These are phyloP conservation scores for Eublepharis macularius DNA, from an alignment of 2,113 vertebrate species.

Conservation along the genomic window DNA sequence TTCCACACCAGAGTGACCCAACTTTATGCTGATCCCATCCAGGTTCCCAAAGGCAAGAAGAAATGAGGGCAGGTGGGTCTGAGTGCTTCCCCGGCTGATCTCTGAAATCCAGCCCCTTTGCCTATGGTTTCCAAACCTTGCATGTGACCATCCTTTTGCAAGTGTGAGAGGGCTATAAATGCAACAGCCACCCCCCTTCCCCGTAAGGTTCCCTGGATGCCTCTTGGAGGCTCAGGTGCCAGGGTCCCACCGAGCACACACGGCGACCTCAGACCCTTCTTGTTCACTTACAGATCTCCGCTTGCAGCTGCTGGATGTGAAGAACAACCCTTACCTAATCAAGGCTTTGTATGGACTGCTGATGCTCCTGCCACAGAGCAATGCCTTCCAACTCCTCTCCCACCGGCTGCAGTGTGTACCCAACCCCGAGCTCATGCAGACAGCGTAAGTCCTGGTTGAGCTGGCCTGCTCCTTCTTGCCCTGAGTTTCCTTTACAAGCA, in stretches of 20 bases:
- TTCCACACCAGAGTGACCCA: too few species aligned
- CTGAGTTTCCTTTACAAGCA: not conserved
- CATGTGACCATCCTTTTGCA: too few species aligned
- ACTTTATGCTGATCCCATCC: too few species aligned
- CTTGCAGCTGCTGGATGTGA: constrained; percentile 93
- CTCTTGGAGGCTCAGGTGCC: not conserved
- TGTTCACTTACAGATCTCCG: constrained; percentile 81
- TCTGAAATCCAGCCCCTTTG: too few species aligned
- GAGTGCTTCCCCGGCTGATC: too few species aligned
- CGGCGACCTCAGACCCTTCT: not conserved
- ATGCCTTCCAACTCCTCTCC: constrained; percentile 95
- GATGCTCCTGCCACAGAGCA: constrained; percentile 97
- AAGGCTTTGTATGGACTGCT: constrained; percentile 95
- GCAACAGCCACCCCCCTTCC: too few species aligned
- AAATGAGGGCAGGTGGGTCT: too few species aligned
- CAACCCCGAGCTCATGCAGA: constrained; percentile 95
- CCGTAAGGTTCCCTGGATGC: too few species aligned
- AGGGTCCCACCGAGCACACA: not conserved
- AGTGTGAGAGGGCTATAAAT: too few species aligned
- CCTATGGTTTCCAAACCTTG: too few species aligned
- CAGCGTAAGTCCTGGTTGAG: constrained; percentile 65
- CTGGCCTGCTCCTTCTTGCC: too few species aligned
- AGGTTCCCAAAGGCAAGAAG: too few species aligned
- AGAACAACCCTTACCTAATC: constrained; percentile 96
- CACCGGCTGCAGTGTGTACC: constrained; percentile 93